Conservation (phyloP, 2,113 vertebrate genomes). For the Chascanopsetta lugubris region DNA sequence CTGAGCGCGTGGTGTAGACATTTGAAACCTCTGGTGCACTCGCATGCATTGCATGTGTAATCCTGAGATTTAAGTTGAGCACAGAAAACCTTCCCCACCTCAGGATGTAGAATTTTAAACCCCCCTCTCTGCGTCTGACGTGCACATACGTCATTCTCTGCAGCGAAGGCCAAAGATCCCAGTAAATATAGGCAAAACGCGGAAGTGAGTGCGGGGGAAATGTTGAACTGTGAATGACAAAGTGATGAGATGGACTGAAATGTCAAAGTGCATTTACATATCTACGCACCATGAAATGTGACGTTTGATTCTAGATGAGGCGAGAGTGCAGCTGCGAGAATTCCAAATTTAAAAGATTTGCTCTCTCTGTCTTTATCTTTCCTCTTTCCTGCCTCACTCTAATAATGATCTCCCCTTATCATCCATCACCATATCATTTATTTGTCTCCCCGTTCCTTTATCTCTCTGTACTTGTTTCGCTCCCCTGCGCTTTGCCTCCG, state of each 20-base stretch:
- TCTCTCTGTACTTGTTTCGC: background rate
- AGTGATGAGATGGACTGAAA: conserved; percentile 2
- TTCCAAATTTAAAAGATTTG: background rate
- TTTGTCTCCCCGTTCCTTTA: conserved; percentile 12
- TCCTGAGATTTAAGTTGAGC: background rate
- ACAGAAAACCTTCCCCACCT: background rate
- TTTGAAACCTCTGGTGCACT: background rate
- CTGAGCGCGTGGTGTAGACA: background rate
- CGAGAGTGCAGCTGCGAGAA: background rate
- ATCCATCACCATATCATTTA: conserved; percentile 15
- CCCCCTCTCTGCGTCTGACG: background rate
- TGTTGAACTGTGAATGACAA: conserved; percentile 1
- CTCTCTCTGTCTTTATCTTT: conserved; percentile 1
- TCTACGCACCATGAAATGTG: background rate
- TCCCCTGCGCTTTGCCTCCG: conserved; percentile 7
- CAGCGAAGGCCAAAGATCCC: conserved; percentile 3
- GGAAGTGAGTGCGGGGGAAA: background rate
- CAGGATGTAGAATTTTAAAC: background rate
- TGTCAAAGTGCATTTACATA: background rate
- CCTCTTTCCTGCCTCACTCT: background rate
- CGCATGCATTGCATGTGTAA: background rate
- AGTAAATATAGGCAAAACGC: background rate
- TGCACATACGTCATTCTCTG: conserved; percentile 1
- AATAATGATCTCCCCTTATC: conserved; percentile 11
- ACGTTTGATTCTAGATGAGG: background rate